Conservation (phyloP, 2,888 invertebrate genomes). For the Elmis aenea region DNA sequence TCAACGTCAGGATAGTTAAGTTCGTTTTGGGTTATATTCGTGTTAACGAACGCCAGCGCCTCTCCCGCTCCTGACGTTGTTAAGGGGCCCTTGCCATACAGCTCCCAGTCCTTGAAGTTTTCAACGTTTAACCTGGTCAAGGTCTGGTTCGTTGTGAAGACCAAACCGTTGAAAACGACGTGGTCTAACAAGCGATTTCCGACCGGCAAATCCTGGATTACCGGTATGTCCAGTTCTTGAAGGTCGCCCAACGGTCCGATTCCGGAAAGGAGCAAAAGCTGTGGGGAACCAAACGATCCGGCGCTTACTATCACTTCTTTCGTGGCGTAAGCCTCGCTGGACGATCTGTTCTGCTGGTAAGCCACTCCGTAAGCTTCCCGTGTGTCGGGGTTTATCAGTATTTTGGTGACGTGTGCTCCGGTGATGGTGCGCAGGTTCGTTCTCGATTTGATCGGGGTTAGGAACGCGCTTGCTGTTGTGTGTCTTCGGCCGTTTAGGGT, state of each 20-base stretch:
- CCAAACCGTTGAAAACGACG: constrained; percentile 60
- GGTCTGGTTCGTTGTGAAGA: constrained; percentile 56
- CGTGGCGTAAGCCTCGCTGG: constrained; percentile 52
- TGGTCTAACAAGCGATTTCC: constrained; percentile 53
- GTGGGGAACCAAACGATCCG: constrained; percentile 75
- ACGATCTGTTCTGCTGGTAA: constrained; percentile 56
- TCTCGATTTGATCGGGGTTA: constrained; percentile 57
- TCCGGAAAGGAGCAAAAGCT: constrained; percentile 65
- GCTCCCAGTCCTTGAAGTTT: constrained; percentile 19
- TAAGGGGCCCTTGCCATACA: constrained; percentile 49
- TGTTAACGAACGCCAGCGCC: constrained; percentile 54
- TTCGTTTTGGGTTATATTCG: constrained; percentile 50
- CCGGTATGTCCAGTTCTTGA: constrained; percentile 44
- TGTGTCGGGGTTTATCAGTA: constrained; percentile 56
- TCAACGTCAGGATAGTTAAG: constrained; percentile 42
- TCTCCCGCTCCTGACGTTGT: constrained; percentile 53
- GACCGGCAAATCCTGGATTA: constrained; percentile 50
- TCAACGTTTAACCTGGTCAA: constrained; percentile 26
- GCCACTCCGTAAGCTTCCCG: constrained; percentile 61
- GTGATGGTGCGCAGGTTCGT: constrained; percentile 64
- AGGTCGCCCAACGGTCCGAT: constrained; percentile 59
- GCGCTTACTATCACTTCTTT: constrained; percentile 74
- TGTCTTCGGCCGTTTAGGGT: constrained; percentile 47
- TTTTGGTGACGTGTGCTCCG: constrained; percentile 58
- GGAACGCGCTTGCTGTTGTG: constrained; percentile 61